Evolutionary conservation across 1,140 invertebrate species (phyloP), one percentile per base, ranked within the genome.

Genomic region (Sweltsa coloradensis): DNA sequence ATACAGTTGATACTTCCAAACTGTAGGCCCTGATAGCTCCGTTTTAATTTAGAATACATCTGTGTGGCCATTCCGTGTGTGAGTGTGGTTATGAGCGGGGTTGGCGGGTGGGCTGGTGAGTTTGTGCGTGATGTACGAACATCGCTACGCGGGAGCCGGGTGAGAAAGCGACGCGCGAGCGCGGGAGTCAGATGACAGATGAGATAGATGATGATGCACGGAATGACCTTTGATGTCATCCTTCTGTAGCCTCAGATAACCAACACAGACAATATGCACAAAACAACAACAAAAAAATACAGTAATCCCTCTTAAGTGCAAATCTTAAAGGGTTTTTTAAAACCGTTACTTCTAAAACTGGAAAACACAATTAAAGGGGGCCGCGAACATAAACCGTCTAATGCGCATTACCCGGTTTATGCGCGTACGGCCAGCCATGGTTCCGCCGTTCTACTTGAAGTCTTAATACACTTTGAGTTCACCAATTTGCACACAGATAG

Each of bases 21-120:
- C 41, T 46, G 43, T 19, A 39, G 45, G 51, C 52, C 56, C 56
- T 56, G 54, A 43, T 26, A 26, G 46, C 54, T 51, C 49, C 41
- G 24, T 23, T 19, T 53, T 49, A 37, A 26, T 54, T 39, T 54
- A 50, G 53, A 50, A 54, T 45, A 45, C 34, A 31, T 13, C 34
- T 31, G 23, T 31, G 11, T 22, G 23, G 36, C 23, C 5, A 16
- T 41, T 36, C 46, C 34, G 46, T 27, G 36, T 41, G 9, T 7
- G 5, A 31, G 18, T 9, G n/a, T 47, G 46, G 46, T 47, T 47
- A 41, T 25, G 41, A 5, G 23, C 36, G 36, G 16, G 36, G 23
- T 22, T 16, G 16, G 36, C 16, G 18, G 18, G 36, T 5, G 36
- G 18, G 16, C 36, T 16, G 36, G 23, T 19, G 16, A 37, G 36